Percentiles rank a stretch among this genome's conserved stretches.
phyloP scores from a whole-genome alignment of 2,888 invertebrate species.

The Geotrupes spiniger region DNA sequence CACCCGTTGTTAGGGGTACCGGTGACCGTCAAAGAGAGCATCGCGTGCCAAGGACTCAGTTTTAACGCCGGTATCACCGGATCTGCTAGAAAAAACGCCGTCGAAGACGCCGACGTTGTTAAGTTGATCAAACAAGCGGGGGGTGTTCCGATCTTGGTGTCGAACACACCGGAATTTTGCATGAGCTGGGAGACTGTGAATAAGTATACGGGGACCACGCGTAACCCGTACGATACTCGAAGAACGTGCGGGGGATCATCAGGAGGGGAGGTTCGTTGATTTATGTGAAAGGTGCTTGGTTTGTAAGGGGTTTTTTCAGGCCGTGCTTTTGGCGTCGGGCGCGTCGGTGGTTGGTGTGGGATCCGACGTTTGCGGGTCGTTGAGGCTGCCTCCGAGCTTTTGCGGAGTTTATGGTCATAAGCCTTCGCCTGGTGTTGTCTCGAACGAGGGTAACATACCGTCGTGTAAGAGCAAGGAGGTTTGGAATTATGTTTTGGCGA shows the following conservation, averaged over 20 bases:
- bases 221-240: conserved; percentile 81
- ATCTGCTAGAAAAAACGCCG: conserved; percentile 35
- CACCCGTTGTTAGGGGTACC: conserved; percentile 82
- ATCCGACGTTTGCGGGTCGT: conserved; percentile 94
- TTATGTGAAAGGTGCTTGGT: too few relatives aligned
- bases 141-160: conserved; percentile 83
- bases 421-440: conserved; percentile 61
- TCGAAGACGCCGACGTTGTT: conserved; percentile 72
- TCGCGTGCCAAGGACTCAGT: conserved; percentile 58
- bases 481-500: conserved; percentile 67
- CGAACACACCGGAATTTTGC: conserved; percentile 91
- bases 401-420: conserved; percentile 95
- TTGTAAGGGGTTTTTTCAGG: too few relatives aligned
- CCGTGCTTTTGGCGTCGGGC: conserved; percentile 69
- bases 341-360: conserved; percentile 86
- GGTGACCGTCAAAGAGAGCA: conserved; percentile 80
- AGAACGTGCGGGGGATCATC: conserved; percentile 92
- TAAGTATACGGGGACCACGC: conserved; percentile 76
- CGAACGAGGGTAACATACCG: conserved; percentile 61
- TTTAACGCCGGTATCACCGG: conserved; percentile 21
- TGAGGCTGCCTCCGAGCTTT: conserved; percentile 90
- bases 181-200: conserved; percentile 90
- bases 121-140: conserved; percentile 72
- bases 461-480: conserved; percentile 53
- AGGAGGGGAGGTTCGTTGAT: conserved; percentile 70